These are phyloP conservation scores for Listrodromus nycthemerus DNA, from an alignment of 2,888 invertebrate genomes.

Conservation along the genomic window DNA sequence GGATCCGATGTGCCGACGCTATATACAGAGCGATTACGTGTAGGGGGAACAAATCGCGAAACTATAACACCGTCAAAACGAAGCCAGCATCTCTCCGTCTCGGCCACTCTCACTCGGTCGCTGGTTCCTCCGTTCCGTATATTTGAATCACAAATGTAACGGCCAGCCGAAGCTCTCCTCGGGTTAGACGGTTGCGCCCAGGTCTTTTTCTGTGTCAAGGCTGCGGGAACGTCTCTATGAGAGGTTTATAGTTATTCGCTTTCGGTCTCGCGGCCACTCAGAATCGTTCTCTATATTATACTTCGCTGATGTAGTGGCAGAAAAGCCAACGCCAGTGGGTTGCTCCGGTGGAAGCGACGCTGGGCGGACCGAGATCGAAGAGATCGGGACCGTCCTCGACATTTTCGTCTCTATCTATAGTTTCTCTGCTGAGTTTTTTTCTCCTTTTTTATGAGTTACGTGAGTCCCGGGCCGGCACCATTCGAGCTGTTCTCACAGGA, in stretches of 20 bases:
- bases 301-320: conserved; percentile 10
- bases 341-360: conserved; percentile 5
- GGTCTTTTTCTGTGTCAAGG: conserved; percentile 75
- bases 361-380: conserved; percentile 32
- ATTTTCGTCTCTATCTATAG: conserved; percentile 13
- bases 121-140: conserved; percentile 11
- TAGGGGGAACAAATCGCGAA: conserved; percentile 2
- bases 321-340: not conserved
- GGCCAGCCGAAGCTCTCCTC: conserved; percentile 34
- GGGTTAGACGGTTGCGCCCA: conserved; percentile 57
- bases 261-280: conserved; percentile 32
- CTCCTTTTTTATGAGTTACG: conserved; percentile 6
- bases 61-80: not conserved
- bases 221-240: conserved; percentile 64
- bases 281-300: conserved; percentile 1
- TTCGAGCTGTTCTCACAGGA: conserved; percentile 23
- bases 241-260: conserved; percentile 49
- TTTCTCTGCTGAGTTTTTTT: not conserved
- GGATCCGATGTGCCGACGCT: not conserved
- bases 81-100: not conserved
- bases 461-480: not conserved
- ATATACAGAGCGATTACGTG: conserved; percentile 10
- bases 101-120: conserved; percentile 1
- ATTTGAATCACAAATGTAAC: conserved; percentile 75
- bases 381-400: conserved; percentile 37